Percentiles rank a stretch among this genome's conserved stretches.
phyloP scores from a whole-genome alignment of 2,888 invertebrate species.

The Lasioglossum morio region DNA sequence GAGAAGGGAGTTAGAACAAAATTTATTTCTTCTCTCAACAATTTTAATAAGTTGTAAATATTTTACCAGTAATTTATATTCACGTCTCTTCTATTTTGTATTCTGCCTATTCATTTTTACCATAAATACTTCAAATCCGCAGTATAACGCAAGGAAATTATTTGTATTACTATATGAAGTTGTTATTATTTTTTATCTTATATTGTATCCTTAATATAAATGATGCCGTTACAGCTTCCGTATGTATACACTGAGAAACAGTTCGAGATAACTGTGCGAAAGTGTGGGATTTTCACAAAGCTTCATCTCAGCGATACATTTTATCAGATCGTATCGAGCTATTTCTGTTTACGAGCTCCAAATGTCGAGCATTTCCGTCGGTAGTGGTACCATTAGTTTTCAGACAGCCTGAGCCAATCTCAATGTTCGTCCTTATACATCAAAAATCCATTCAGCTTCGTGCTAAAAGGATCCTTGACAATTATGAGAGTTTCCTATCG shows the following conservation, averaged over 20 bases:
- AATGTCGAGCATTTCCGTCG: conserved; percentile 62
- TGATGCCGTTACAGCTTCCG: background rate
- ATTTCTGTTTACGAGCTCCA: conserved; percentile 66
- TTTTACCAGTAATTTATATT: no score
- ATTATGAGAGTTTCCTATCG: conserved; percentile 58
- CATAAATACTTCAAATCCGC: no score
- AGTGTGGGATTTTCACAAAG: background rate
- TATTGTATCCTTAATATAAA: background rate
- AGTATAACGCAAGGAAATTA: background rate
- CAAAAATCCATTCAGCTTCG: conserved; percentile 66
- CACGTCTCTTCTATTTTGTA: no score
- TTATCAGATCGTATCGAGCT: conserved; percentile 64
- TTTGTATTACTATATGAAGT: background rate
- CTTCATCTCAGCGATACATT: conserved; percentile 40
- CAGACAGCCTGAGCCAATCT: conserved; percentile 65
- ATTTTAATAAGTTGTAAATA: no score
- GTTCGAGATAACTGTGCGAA: background rate
- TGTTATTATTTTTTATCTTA: background rate
- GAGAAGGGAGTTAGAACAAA: no score
- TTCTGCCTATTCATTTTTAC: no score
- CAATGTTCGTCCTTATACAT: conserved; percentile 62
- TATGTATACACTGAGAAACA: background rate
- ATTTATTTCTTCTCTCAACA: no score
- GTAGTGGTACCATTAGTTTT: conserved; percentile 70
- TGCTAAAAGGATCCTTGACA: conserved; percentile 63